Percentiles rank a stretch among this genome's conserved stretches.
phyloP scores from a whole-genome alignment of 2,888 invertebrate species.

The Alloscopus bannaensis region DNA sequence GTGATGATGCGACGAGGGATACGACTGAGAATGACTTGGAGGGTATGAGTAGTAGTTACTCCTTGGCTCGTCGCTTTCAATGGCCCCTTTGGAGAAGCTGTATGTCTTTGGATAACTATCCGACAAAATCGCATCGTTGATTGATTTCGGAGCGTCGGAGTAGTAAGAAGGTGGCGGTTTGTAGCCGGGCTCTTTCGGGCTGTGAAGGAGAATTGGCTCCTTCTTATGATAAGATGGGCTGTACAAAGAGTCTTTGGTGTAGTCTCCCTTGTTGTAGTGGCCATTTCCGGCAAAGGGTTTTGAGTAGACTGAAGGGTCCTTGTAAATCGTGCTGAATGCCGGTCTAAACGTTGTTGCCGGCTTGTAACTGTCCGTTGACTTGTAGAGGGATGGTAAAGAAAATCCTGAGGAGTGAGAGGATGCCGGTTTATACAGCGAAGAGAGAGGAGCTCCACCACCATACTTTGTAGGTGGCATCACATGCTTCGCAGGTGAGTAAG shows the following conservation, averaged over 20 bases:
- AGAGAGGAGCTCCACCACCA: conserved; percentile 15
- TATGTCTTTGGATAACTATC: conserved; percentile 36
- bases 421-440: conserved; percentile 38
- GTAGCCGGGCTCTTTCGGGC: conserved; percentile 21
- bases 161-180: conserved; percentile 10
- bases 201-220: conserved; percentile 28
- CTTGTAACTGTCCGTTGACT: conserved; percentile 27
- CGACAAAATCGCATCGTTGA: conserved; percentile 31
- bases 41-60: conserved; percentile 13
- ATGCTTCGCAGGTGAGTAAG: neutral
- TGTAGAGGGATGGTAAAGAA: conserved; percentile 42
- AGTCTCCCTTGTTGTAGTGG: conserved; percentile 22
- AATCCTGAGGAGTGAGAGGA: conserved; percentile 30
- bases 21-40: conserved; percentile 20
- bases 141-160: conserved; percentile 38
- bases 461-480: conserved; percentile 19
- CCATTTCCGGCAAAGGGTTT: neutral
- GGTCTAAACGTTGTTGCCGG: conserved; percentile 22
- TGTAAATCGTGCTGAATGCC: conserved; percentile 49
- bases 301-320: conserved; percentile 21
- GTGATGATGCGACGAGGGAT: conserved; percentile 19
- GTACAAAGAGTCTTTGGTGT: conserved; percentile 32
- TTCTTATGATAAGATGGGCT: conserved; percentile 10
- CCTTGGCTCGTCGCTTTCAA: conserved; percentile 18
- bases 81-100: neutral